Base-by-base conservation (phyloP, 2,888 invertebrate species). In the Ichneumoninae sp. region DNA sequence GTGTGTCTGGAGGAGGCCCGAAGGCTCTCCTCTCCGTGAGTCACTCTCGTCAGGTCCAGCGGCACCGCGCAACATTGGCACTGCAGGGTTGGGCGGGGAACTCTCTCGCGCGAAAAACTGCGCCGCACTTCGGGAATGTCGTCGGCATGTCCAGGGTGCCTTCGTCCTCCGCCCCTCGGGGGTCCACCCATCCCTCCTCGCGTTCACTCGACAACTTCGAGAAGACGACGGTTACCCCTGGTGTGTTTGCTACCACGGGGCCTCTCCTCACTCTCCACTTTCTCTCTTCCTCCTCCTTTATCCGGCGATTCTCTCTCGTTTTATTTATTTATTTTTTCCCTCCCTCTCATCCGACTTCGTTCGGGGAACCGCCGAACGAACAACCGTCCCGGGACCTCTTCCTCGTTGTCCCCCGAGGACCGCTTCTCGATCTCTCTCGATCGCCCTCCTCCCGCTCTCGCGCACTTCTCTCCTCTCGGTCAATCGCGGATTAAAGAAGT, bases 71-170 rank as follows among this genome's bases (percentile, higher is more conserved):
- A 84, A 78, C 80, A 83, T 85, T 78, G 75, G 83, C 80, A 83
- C 69, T 40, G 70, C 57, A 44, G 69, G 66, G 60, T 40, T 50
- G 47, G 71, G 50, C 36, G 60, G 70, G 54, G 82, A 84, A 81
- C 74, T 72, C 90, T 88, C 87, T 89, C 90, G 89, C 88, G 91
- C 90, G 91, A 91, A 91, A 92, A 92, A 92, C 91, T 92, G 90
- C 90, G 88, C 90, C 88, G 91, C 90, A 89, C 91, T 91, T 91
- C 88, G 92, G 89, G 92, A 92, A 93, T 93, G 92, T 90, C 91
- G 92, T 91, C 90, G 92, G 92, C 90, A 91, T 91, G 91, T 91
- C 90, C 89, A 89, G 90, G 89, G 89, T 91, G 90, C 90, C 81
- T 80, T 84, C 72, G 82, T 90, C 90, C 89, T 89, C 89, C 90